These are phyloP conservation scores for Drosophila kohkoa DNA, from an alignment of 1,140 invertebrate species.

Conservation along the genomic window DNA sequence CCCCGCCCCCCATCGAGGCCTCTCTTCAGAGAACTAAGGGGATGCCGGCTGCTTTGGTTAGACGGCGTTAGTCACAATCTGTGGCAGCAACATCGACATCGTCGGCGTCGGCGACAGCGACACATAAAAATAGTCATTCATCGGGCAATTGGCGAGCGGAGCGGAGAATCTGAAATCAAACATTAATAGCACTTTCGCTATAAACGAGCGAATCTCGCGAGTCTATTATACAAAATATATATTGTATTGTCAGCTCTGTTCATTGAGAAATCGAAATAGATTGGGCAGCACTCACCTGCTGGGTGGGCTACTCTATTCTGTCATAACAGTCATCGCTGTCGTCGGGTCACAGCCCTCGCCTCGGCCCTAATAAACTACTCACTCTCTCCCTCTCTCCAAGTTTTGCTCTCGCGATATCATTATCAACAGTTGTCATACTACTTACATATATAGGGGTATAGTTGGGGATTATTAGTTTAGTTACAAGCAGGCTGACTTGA, in stretches of 20 bases:
- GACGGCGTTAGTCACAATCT: constrained; percentile 23
- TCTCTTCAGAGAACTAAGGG: constrained; percentile 3
- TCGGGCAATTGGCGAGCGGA: constrained; percentile 24
- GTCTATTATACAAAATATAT: constrained; percentile 1
- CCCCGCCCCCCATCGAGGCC: background rate
- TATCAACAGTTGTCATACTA: constrained; percentile 55
- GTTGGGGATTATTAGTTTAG: no score
- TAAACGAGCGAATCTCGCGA: constrained; percentile 25
- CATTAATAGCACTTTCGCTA: constrained; percentile 77
- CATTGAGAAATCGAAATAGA: constrained; percentile 22
- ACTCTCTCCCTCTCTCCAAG: background rate
- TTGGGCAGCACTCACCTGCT: constrained; percentile 25
- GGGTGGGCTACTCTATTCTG: constrained; percentile 21
- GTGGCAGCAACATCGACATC: background rate
- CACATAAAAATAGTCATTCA: constrained; percentile 56
- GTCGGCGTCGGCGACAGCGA: background rate
- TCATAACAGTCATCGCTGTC: background rate
- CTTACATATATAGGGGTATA: no score
- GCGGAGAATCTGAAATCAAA: constrained; percentile 22
- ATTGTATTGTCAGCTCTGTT: background rate
- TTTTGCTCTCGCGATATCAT: constrained; percentile 27
- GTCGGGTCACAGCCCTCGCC: constrained; percentile 11
- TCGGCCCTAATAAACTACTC: background rate
- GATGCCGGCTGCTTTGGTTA: constrained; percentile 17
- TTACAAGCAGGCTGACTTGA: no score